Evolutionary conservation across 1,140 invertebrate species (phyloP).

Genomic region (Phymastichus coffea): DNA sequence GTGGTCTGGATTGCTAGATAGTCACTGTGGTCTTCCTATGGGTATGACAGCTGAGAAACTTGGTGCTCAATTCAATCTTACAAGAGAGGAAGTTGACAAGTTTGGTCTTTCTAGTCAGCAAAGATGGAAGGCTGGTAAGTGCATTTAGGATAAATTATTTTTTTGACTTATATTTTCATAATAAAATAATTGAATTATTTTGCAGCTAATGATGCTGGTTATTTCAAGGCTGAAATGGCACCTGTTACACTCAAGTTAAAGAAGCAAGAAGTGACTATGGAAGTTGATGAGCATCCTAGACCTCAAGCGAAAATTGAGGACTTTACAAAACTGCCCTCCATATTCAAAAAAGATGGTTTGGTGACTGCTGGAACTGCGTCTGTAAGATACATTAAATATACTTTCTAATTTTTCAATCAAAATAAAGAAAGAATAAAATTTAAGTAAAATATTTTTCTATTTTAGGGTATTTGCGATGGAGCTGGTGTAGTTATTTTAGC

Average conservation of each 20-base stretch:
- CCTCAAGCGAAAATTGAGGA: slow-evolving; percentile 83
- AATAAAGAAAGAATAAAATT: not conserved
- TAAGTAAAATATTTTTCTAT: slow-evolving; percentile 2
- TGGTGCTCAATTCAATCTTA: slow-evolving; percentile 86
- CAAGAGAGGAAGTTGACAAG: slow-evolving; percentile 82
- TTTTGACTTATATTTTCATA: not conserved
- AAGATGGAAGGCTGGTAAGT: slow-evolving; percentile 74
- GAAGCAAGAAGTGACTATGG: slow-evolving; percentile 76
- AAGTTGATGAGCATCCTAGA: slow-evolving; percentile 92
- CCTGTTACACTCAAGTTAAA: slow-evolving; percentile 84
- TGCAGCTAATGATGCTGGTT: slow-evolving; percentile 81
- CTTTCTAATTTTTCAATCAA: not conserved
- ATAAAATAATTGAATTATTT: slow-evolving; percentile 30
- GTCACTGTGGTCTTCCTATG: slow-evolving; percentile 91
- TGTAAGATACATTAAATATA: slow-evolving; percentile 60
- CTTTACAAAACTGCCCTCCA: slow-evolving; percentile 78
- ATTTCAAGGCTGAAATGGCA: slow-evolving; percentile 88
- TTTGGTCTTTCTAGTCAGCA: slow-evolving; percentile 85
- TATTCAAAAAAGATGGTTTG: slow-evolving; percentile 95
- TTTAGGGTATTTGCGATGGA: slow-evolving; percentile 92
- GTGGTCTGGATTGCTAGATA: slow-evolving; percentile 90
- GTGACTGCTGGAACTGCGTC: slow-evolving; percentile 96
- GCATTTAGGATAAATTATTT: slow-evolving; percentile 13
- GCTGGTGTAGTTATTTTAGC: slow-evolving; percentile 89
- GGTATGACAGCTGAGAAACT: slow-evolving; percentile 97